Conservation (phyloP, 2,113 vertebrate genomes). For the Hyla sarda region DNA sequence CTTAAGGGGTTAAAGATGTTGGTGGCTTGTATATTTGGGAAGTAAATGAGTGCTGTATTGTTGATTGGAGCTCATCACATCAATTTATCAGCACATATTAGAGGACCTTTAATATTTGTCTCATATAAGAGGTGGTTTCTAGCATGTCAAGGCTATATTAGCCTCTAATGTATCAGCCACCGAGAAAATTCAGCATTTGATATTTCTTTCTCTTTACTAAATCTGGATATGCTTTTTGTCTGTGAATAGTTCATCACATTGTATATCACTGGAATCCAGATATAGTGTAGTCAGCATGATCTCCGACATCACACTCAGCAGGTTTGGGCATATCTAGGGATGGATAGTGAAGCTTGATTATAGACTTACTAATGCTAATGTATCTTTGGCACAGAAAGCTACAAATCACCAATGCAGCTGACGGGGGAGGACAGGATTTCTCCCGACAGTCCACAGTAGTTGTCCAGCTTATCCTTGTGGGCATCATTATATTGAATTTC, state of each 20-base stretch:
- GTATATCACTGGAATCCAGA: constrained; percentile 6
- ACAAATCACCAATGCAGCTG: neutral
- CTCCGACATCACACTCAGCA: neutral
- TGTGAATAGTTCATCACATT: neutral
- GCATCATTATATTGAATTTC: neutral
- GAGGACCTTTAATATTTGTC: neutral
- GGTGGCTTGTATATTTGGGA: too few species aligned
- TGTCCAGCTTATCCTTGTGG: neutral
- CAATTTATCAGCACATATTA: too few species aligned
- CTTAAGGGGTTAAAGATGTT: too few species aligned
- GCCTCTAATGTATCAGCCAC: neutral
- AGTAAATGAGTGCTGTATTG: too few species aligned
- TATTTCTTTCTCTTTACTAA: neutral
- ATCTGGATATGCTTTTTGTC: neutral
- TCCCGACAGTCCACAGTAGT: neutral
- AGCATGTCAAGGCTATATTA: neutral
- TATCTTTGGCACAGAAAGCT: neutral
- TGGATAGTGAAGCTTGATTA: neutral
- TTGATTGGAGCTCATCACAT: too few species aligned
- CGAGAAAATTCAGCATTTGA: neutral
- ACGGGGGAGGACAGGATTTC: neutral
- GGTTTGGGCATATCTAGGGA: neutral
- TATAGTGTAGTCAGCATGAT: neutral
- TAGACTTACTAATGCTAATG: neutral
- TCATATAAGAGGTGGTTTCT: neutral